These are phyloP conservation scores for Plusia festucae DNA, from an alignment of 2,888 invertebrate species.

Conservation along the genomic window DNA sequence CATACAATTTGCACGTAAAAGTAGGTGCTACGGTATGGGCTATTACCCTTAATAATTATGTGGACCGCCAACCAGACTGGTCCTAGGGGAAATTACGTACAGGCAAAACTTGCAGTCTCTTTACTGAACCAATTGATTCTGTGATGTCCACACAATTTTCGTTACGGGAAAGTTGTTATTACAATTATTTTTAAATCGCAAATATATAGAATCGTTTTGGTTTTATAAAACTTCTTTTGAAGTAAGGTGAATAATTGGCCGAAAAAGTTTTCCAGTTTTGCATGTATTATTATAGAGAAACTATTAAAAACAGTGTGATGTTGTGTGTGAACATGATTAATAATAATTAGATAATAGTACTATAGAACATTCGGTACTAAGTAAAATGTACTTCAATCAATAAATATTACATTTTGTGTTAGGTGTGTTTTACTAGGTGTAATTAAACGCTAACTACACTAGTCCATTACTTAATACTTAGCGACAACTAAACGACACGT, in stretches of 20 bases:
- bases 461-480: slow-evolving; percentile 45
- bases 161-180: background rate
- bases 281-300: too few relatives aligned
- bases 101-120: slow-evolving; percentile 43
- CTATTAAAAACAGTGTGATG: too few relatives aligned
- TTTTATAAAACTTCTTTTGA: background rate
- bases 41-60: slow-evolving; percentile 76
- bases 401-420: slow-evolving; percentile 9
- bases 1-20: slow-evolving; percentile 46
- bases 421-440: slow-evolving; percentile 33
- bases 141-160: slow-evolving; percentile 16
- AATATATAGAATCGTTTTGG: background rate
- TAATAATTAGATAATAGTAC: too few relatives aligned
- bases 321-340: too few relatives aligned
- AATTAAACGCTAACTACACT: slow-evolving; percentile 46
- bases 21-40: slow-evolving; percentile 41
- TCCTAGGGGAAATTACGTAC: slow-evolving; percentile 76
- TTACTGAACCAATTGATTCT: slow-evolving; percentile 41
- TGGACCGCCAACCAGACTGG: slow-evolving; percentile 57
- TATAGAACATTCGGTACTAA: too few relatives aligned
- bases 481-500: slow-evolving; percentile 26
- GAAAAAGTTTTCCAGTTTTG: too few relatives aligned
- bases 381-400: background rate
- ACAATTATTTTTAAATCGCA: background rate
- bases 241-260: background rate